phyloP scores from a whole-genome alignment of 2,888 invertebrate species.

The Enchytraeus crypticus region DNA sequence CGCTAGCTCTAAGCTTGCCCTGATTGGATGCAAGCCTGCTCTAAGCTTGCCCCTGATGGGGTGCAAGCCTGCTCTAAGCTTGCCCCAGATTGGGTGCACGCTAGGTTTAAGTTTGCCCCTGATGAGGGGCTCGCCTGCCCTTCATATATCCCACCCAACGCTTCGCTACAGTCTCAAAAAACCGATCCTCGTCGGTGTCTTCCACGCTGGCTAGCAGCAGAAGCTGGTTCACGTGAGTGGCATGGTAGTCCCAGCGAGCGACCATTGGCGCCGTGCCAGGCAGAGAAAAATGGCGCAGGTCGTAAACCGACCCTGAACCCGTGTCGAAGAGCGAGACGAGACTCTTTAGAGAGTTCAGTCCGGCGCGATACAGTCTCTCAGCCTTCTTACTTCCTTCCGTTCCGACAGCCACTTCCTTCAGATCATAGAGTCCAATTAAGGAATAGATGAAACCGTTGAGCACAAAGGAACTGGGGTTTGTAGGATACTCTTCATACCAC shows the following conservation, averaged over 20 bases:
- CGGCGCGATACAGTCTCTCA: slow-evolving; percentile 34
- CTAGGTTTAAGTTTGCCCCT: too few species aligned
- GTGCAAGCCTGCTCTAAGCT: too few species aligned
- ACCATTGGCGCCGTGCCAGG: slow-evolving; percentile 67
- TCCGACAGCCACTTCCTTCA: slow-evolving; percentile 65
- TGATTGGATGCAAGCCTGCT: too few species aligned
- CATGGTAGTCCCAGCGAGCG: slow-evolving; percentile 97
- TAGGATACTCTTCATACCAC: slow-evolving; percentile 99
- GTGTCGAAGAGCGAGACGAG: slow-evolving; percentile 86
- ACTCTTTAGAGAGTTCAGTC: slow-evolving; percentile 66
- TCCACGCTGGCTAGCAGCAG: slow-evolving; percentile 68
- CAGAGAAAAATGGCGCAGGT: slow-evolving; percentile 78
- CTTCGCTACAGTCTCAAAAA: slow-evolving; percentile 73
- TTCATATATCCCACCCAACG: slow-evolving; percentile 91
- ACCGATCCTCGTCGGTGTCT: slow-evolving; percentile 61
- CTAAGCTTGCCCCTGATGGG: too few species aligned
- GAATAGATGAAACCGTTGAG: slow-evolving; percentile 98
- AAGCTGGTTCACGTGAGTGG: slow-evolving; percentile 88
- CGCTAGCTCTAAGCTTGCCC: too few species aligned
- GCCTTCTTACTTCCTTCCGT: slow-evolving; percentile 55
- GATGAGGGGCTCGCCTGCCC: slow-evolving; percentile 84
- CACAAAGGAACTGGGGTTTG: slow-evolving; percentile 78
- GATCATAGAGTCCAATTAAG: slow-evolving; percentile 85
- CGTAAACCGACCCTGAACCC: slow-evolving; percentile 85
- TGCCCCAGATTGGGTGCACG: too few species aligned